Conservation (phyloP, 2,113 vertebrate species). For the Turnix velox region DNA sequence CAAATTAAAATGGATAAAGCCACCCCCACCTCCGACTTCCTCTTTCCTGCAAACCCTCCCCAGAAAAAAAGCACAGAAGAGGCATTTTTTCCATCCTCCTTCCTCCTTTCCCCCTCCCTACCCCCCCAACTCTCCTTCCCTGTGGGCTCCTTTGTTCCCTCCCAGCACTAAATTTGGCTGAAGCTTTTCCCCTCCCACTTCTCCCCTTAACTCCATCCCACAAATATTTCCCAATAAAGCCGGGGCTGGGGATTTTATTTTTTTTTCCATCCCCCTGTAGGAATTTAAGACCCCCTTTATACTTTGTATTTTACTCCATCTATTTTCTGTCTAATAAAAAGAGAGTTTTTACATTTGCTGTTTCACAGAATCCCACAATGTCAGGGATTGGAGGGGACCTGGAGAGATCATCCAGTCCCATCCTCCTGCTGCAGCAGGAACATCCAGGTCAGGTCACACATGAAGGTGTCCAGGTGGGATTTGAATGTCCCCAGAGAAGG, state of each 20-base stretch:
- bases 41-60: neutral
- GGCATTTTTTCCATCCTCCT: too few relatives aligned
- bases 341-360: neutral
- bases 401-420: too few relatives aligned
- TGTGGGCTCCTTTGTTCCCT: neutral
- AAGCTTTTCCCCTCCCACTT: neutral
- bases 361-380: neutral
- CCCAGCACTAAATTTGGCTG: neutral
- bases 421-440: too few relatives aligned
- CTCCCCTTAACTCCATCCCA: rapidly evolving
- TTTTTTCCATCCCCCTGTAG: neutral
- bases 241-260: neutral
- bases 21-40: too few relatives aligned
- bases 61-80: too few relatives aligned
- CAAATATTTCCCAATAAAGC: neutral
- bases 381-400: too few relatives aligned
- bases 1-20: conserved; percentile 60
- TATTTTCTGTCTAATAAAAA: conserved; percentile 20
- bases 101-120: too few relatives aligned
- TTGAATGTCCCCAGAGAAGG: too few relatives aligned
- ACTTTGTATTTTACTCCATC: neutral
- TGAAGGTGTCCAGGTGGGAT: too few relatives aligned
- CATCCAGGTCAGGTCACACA: too few relatives aligned
- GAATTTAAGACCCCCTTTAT: neutral
- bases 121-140: neutral